Conservation (phyloP, 1,140 invertebrate species). For the Caenorhabditis inopinata region DNA sequence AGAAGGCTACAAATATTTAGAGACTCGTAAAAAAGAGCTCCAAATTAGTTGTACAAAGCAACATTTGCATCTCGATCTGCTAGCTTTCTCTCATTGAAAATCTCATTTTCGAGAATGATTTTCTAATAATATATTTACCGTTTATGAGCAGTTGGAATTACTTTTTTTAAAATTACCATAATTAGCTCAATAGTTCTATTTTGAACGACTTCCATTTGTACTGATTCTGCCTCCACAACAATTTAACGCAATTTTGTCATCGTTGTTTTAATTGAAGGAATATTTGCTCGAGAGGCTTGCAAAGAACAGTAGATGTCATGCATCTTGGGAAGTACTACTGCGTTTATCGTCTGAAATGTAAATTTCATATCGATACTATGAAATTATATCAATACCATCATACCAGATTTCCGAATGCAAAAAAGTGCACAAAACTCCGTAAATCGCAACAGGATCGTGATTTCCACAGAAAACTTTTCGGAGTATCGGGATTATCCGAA, state of each 20-base stretch:
- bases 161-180: not conserved
- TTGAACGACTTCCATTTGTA: not conserved
- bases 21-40: not conserved
- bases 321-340: not conserved
- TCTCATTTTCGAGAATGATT: slow-evolving; percentile 17
- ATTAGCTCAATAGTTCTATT: slow-evolving; percentile 8
- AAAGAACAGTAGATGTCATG: not conserved
- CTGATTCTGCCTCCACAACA: not conserved
- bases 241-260: not conserved
- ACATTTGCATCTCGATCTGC: not conserved
- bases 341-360: slow-evolving; percentile 15
- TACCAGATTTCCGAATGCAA: slow-evolving; percentile 4
- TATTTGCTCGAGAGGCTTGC: not conserved
- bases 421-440: not conserved
- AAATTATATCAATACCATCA: no score
- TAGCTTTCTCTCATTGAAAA: slow-evolving; percentile 2
- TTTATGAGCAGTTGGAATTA: no score
- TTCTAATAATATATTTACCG: not conserved
- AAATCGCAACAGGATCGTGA: not conserved
- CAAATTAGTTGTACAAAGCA: not conserved
- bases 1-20: no score
- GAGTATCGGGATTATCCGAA: not conserved
- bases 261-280: not conserved
- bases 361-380: no score
- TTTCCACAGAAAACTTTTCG: not conserved